Evolutionary conservation across 2,888 invertebrate species (phyloP).

Genomic region (Schizaphis graminum): DNA sequence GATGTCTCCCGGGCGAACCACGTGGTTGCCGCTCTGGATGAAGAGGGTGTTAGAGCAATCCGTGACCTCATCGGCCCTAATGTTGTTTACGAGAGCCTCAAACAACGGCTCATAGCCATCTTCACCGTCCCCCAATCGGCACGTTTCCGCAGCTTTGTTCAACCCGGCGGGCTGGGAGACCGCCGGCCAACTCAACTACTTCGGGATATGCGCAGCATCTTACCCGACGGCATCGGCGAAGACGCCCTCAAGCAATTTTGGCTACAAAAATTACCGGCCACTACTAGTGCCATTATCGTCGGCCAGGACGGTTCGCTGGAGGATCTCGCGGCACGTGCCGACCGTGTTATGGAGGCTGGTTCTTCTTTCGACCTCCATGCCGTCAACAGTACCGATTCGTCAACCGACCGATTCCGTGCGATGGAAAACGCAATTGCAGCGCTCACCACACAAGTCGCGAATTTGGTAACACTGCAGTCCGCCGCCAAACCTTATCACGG

Average conservation of each 20-base stretch:
- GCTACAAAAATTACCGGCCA: background rate
- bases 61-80: too few relatives aligned
- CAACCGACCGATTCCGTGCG: background rate
- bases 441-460: background rate
- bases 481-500: background rate
- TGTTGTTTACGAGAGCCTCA: too few relatives aligned
- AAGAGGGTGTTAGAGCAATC: too few relatives aligned
- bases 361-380: background rate
- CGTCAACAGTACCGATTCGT: background rate
- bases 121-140: too few relatives aligned
- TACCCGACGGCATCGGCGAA: constrained; percentile 9
- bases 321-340: background rate
- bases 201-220: background rate
- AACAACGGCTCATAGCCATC: too few relatives aligned
- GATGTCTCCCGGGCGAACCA: too few relatives aligned
- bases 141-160: too few relatives aligned
- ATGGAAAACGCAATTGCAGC: background rate
- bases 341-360: background rate
- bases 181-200: too few relatives aligned
- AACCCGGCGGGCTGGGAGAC: too few relatives aligned
- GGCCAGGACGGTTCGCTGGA: background rate
- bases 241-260: too few relatives aligned
- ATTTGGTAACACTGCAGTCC: background rate
- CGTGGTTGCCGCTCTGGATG: too few relatives aligned
- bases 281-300: background rate